Evolutionary conservation across 2,797 vertebrate species (phyloP), one percentile per base, ranked within the genome.

Genomic region (Acanthiza pusilla): DNA sequence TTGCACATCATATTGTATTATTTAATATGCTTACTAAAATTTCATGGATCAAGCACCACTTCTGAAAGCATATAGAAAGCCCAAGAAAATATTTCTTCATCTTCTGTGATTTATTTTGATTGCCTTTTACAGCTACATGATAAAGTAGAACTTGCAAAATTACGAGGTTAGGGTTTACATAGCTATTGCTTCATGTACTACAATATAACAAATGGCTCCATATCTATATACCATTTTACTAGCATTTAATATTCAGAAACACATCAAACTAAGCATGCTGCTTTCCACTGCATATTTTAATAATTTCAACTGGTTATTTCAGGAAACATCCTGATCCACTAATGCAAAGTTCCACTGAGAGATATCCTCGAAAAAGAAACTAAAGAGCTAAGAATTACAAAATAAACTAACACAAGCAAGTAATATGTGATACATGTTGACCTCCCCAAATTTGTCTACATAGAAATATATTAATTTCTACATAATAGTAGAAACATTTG

Each of bases 21-120:
- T 97, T 98, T 98, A 98, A 98, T 97, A 97, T 80, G 97, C 97
- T 98, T 97, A 97, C 97, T 97, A 97, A 98, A 97, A 98, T 98
- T 97, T 98, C 97, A 97, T 97, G 97, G 97, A 97, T 97, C 94
- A 96, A 96, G 94, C 75, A 11, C 93, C 93, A 97, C 96, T 97
- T 97, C 94, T 96, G 94, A 97, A 97, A 97, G 93, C 91, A 80
- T 18, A 94, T 42, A 97, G 96, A 97, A 98, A 89, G 89, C 93
- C 91, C 82, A 80, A 94, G 92, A 97, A 98, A 98, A 98, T 97
- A 98, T 97, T 98, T 98, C 97, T 97, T 98, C 96, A 97, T 97
- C 94, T 94, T 94, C 93, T 2, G 3, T 97, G 97, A 98, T 97
- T 98, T 98, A 98, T 98, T 98, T 97, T 98, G 98, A 98, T 97